phyloP scores from a whole-genome alignment of 1,140 invertebrate species.

The Papilio xuthus region DNA sequence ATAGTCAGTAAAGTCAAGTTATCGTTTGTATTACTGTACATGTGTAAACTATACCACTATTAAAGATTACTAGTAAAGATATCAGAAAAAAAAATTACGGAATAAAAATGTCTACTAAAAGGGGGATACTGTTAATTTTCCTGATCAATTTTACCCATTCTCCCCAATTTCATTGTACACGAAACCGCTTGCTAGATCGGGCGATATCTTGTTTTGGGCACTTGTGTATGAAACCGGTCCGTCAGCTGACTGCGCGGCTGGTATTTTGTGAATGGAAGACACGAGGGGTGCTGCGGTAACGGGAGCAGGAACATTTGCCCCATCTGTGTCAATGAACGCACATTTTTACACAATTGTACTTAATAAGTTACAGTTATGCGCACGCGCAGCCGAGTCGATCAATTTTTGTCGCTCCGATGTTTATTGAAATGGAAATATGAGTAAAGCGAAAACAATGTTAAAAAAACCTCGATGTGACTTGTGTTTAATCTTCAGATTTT shows the following conservation, averaged over 20 bases:
- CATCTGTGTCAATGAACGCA: constrained; percentile 9
- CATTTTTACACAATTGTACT: background rate
- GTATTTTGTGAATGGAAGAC: constrained; percentile 6
- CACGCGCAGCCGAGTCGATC: background rate
- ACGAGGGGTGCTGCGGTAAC: background rate
- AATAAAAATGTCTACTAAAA: too few relatives aligned
- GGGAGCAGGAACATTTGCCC: constrained; percentile 4
- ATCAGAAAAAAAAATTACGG: too few relatives aligned
- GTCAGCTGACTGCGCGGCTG: constrained; percentile 14
- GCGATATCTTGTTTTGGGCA: background rate
- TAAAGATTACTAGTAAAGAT: too few relatives aligned
- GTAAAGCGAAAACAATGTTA: too few relatives aligned
- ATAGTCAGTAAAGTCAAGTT: background rate
- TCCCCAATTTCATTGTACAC: constrained; percentile 2
- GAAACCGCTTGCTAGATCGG: background rate
- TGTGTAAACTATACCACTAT: too few relatives aligned
- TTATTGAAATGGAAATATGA: background rate
- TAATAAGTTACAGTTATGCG: background rate
- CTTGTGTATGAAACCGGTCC: constrained; percentile 1
- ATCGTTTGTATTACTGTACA: too few relatives aligned
- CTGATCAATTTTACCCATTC: background rate
- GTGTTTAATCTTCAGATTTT: too few relatives aligned
- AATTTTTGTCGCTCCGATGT: background rate
- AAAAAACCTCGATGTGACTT: too few relatives aligned
- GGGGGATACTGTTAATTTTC: too few relatives aligned